A percentile compares a stretch with the other conserved stretches of the same genome.
phyloP scores from a whole-genome alignment of 2,113 vertebrate genomes.

The Motacilla tschutschensis region DNA sequence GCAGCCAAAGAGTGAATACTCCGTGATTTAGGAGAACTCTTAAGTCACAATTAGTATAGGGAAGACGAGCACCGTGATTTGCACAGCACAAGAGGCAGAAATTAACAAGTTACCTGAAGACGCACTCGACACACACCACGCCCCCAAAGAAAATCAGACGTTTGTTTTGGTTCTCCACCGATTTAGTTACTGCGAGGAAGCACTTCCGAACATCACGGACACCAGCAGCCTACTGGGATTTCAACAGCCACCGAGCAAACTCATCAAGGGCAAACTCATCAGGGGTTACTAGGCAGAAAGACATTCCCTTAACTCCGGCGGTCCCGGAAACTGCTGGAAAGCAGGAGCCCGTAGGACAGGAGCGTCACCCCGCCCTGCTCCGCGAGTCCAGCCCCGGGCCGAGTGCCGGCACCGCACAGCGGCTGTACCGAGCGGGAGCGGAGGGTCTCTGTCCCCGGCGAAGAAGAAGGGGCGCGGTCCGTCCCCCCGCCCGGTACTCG shows the following conservation, averaged over 20 bases:
- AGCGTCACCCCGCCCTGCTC: neutral
- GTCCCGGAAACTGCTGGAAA: neutral
- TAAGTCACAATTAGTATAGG: fast-evolving
- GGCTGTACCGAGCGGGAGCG: neutral
- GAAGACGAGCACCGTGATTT: fast-evolving
- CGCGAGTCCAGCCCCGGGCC: no score
- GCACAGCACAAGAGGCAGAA: neutral
- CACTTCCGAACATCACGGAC: fast-evolving
- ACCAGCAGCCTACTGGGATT: neutral
- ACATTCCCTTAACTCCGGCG: neutral
- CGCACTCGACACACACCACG: neutral
- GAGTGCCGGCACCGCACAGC: neutral
- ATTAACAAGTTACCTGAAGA: neutral
- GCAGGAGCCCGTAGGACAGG: fast-evolving
- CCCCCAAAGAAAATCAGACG: fast-evolving
- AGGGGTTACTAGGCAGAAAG: fast-evolving
- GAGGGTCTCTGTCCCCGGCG: fast-evolving
- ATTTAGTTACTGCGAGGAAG: neutral
- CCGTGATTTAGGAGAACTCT: neutral
- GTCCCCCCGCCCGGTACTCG: neutral
- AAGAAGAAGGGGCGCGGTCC: neutral
- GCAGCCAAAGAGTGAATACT: fast-evolving
- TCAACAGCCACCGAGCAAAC: neutral
- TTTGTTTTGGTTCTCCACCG: fast-evolving
- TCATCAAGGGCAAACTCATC: neutral